Evolutionary conservation across 1,140 invertebrate species (phyloP).

Genomic region (Drosophila trapezifrons): DNA sequence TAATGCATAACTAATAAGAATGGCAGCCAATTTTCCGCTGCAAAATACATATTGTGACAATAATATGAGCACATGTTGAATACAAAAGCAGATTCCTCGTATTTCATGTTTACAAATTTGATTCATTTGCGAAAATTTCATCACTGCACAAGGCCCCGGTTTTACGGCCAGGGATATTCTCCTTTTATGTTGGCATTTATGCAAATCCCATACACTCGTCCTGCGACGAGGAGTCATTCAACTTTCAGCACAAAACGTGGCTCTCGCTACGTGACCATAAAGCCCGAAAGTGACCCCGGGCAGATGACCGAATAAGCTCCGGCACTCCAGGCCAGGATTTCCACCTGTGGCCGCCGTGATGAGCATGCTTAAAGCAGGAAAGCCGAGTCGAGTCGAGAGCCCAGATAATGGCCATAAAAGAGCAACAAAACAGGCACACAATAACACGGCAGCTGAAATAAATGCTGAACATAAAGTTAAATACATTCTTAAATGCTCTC

Average conservation of each 20-base stretch:
- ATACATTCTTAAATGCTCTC: slow-evolving; percentile 41
- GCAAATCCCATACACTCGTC: slow-evolving; percentile 37
- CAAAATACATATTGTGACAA: background rate
- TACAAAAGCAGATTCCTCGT: background rate
- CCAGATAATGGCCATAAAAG: slow-evolving; percentile 52
- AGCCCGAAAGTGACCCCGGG: slow-evolving; percentile 65
- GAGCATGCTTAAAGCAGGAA: slow-evolving; percentile 7
- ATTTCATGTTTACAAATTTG: slow-evolving; percentile 30
- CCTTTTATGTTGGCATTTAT: slow-evolving; percentile 42
- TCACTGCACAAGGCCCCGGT: slow-evolving; percentile 6
- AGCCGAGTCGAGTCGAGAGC: slow-evolving; percentile 4
- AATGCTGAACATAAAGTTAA: slow-evolving; percentile 52
- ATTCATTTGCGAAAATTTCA: slow-evolving; percentile 24
- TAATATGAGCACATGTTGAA: background rate
- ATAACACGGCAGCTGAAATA: slow-evolving; percentile 6
- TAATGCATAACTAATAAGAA: background rate
- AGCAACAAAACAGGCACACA: slow-evolving; percentile 17
- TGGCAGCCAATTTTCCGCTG: background rate
- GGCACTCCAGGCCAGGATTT: slow-evolving; percentile 22
- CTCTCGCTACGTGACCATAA: slow-evolving; percentile 63
- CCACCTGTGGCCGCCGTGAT: slow-evolving; percentile 66
- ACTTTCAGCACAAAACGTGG: slow-evolving; percentile 31
- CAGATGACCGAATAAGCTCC: slow-evolving; percentile 38
- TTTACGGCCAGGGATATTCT: slow-evolving; percentile 18
- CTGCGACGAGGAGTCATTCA: slow-evolving; percentile 43